Conservation (phyloP, 2,888 invertebrate genomes). For the Electrophaes corylata region DNA sequence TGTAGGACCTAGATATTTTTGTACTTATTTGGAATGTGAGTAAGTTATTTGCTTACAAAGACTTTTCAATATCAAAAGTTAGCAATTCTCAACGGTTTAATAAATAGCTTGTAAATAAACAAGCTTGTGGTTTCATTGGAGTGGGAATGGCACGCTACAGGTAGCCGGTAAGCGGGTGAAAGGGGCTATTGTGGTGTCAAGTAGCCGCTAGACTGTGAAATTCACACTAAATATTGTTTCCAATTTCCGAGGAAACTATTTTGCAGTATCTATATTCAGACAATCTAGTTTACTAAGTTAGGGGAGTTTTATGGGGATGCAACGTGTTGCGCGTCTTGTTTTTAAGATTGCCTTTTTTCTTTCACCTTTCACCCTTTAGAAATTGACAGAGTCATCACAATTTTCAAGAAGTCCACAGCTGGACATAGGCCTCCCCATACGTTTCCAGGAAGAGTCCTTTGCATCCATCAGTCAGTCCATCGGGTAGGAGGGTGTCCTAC, state of each 20-base stretch:
- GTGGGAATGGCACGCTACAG: slow-evolving; percentile 24
- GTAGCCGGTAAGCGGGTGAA: slow-evolving; percentile 54
- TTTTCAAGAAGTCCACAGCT: no score
- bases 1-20: no score
- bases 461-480: no score
- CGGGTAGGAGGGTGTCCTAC: no score
- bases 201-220: slow-evolving; percentile 27
- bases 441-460: no score
- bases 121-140: slow-evolving; percentile 3
- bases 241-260: neutral
- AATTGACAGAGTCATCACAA: no score
- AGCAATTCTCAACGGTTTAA: neutral
- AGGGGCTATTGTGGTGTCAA: slow-evolving; percentile 63
- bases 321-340: no score
- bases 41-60: neutral
- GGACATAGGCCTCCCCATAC: no score
- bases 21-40: neutral
- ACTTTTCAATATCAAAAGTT: slow-evolving; percentile 3
- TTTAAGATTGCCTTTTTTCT: no score
- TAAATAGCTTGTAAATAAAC: neutral
- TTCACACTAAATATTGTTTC: slow-evolving; percentile 23
- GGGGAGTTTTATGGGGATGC: no score
- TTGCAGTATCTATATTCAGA: neutral
- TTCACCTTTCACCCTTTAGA: no score
- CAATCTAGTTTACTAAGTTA: neutral